Evolutionary conservation across 1,140 invertebrate species (phyloP), one percentile per base, ranked within the genome.

Genomic region (Heliconius himera): DNA sequence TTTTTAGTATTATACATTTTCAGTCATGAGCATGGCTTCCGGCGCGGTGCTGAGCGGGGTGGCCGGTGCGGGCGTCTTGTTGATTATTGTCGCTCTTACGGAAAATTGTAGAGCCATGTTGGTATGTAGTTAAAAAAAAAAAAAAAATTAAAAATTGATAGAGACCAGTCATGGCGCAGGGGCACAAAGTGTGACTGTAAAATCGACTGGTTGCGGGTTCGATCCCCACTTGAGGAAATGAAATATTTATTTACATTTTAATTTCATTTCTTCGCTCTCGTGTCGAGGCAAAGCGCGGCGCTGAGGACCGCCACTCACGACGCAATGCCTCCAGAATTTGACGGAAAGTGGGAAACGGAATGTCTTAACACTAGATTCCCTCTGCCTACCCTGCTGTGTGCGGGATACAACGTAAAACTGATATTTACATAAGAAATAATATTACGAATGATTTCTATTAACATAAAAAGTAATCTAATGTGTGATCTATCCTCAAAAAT

Each of bases 61-160:
- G 8, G 90, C 89, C 1, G 91, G 92, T 0, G 91, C 92, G 29
- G 92, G 92, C 1, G 20, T 92, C 0, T 80, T 94, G 8, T 81
- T 94, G 18, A 91, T 93, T 36, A 82, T 92, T 1, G 92, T 94
- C 4, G 91, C 92, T 5, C 87, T 94, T 18, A 93, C 92, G 3
- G 92, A 94, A 54, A 94, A 93, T 79, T 94, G 92, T 76, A 84
- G 91, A 1, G 89, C 92, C 3, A 94, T 94, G 92, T 82, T 94
- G 84, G 92, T 94, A 73, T 87, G 72, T 20, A 8, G 8, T 36
- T 36, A 36, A 36, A 36, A 8, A 36, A 36, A n/a, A n/a, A n/a
- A n/a, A n/a, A n/a, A n/a, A n/a, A n/a, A n/a, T n/a, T n/a, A n/a
- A n/a, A n/a, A 6, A 33, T 33, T 33, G 33, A 36, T 8, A 8